Evolutionary conservation across 2,113 vertebrate genomes (phyloP).

Genomic region (Silurus meridionalis): DNA sequence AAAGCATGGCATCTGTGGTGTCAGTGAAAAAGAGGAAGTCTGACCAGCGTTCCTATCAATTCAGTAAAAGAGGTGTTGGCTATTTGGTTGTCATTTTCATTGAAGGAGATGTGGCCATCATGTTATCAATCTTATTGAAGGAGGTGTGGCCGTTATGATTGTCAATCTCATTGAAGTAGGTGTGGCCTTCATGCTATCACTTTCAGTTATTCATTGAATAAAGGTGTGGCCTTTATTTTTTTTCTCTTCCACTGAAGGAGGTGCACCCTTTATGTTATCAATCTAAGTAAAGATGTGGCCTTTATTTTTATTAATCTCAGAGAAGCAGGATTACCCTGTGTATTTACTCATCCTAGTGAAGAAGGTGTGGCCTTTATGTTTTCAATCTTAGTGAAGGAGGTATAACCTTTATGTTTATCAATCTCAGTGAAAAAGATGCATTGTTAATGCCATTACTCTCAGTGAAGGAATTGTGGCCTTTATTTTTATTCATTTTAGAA

Average conservation of each 20-base stretch:
- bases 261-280: neutral
- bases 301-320: neutral
- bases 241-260: too few species aligned
- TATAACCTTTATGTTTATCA: neutral
- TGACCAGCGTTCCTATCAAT: neutral
- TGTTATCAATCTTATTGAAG: neutral
- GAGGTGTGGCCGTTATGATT: neutral
- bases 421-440: neutral
- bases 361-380: neutral
- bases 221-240: too few species aligned
- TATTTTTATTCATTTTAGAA: neutral
- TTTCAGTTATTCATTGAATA: neutral
- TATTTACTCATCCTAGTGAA: neutral
- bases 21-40: neutral
- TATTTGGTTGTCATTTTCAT: neutral
- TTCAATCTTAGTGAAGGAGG: neutral
- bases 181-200: neutral
- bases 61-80: neutral
- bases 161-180: too few species aligned
- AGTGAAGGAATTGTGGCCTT: neutral
- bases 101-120: neutral
- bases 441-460: neutral
- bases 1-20: too few species aligned
- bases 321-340: neutral
- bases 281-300: neutral